A percentile compares a stretch with the other conserved stretches of the same genome.
Evolutionary conservation across 1,140 invertebrate species (phyloP).

Genomic region (Artemia franciscana): DNA sequence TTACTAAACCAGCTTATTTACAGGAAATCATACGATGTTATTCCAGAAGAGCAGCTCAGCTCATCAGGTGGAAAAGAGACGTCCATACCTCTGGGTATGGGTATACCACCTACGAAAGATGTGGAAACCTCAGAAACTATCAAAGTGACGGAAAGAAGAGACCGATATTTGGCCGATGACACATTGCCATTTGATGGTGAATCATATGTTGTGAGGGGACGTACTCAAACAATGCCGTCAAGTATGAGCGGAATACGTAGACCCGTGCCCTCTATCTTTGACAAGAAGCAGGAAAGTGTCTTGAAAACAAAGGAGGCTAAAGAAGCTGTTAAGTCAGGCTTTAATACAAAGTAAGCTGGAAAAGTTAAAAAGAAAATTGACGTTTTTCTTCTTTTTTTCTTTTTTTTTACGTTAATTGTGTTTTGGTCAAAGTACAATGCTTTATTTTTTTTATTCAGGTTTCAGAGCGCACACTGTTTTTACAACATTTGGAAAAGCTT

Average conservation of each 20-base stretch:
- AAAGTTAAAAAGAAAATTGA: no score
- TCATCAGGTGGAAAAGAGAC: slow-evolving; percentile 8
- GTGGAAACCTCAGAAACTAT: neutral
- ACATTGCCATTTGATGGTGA: neutral
- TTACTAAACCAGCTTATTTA: no score
- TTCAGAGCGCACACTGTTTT: no score
- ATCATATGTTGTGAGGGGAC: neutral
- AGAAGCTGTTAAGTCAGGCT: neutral
- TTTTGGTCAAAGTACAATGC: no score
- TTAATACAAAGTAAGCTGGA: neutral
- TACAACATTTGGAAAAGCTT: no score
- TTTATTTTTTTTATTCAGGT: no score
- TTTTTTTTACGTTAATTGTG: no score
- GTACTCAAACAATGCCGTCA: neutral
- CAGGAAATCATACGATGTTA: slow-evolving; percentile 54
- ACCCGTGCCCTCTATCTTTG: neutral
- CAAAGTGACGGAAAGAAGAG: neutral
- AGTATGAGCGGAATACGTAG: neutral
- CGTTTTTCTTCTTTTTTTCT: no score
- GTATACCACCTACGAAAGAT: neutral
- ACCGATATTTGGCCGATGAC: neutral
- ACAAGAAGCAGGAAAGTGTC: neutral
- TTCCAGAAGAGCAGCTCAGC: slow-evolving; percentile 42
- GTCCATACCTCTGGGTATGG: neutral
- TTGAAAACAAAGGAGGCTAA: neutral